Conservation (phyloP, 64 coral and sea anemone species). For the Stichodactyla helianthus region DNA sequence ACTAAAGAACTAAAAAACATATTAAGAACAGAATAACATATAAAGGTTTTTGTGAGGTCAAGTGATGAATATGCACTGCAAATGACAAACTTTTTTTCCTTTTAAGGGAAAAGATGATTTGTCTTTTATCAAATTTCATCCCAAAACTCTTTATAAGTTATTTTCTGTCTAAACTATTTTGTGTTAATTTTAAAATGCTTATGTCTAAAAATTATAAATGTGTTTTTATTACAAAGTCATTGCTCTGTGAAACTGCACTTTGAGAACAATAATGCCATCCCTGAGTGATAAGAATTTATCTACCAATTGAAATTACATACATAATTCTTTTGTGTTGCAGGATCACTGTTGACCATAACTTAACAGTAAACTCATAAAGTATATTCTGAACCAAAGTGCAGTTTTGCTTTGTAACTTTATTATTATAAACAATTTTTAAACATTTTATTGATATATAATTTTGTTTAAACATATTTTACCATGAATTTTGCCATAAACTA, state of each 20-base stretch:
- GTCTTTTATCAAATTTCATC: not conserved
- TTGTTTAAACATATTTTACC: not conserved
- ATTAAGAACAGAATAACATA: not conserved
- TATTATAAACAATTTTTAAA: not conserved
- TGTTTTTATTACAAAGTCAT: not conserved
- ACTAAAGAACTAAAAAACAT: not conserved
- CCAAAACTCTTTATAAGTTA: not conserved
- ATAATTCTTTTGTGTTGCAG: too few species aligned
- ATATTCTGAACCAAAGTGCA: not conserved
- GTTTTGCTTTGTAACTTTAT: not conserved
- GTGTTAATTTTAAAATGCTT: not conserved
- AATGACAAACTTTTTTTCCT: not conserved
- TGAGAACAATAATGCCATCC: too few species aligned
- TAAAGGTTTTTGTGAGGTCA: not conserved
- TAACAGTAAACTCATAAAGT: too few species aligned
- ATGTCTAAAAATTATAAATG: not conserved
- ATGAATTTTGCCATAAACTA: constrained; percentile 4
- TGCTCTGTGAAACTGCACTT: not conserved
- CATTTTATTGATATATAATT: constrained; percentile 2
- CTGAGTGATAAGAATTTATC: too few species aligned
- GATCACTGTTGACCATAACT: too few species aligned
- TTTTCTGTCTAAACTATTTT: not conserved
- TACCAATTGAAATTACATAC: too few species aligned
- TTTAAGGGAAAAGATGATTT: not conserved
- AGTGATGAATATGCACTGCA: not conserved